phyloP scores from a whole-genome alignment of 1,140 invertebrate species.

The Branchinecta lynchi region DNA sequence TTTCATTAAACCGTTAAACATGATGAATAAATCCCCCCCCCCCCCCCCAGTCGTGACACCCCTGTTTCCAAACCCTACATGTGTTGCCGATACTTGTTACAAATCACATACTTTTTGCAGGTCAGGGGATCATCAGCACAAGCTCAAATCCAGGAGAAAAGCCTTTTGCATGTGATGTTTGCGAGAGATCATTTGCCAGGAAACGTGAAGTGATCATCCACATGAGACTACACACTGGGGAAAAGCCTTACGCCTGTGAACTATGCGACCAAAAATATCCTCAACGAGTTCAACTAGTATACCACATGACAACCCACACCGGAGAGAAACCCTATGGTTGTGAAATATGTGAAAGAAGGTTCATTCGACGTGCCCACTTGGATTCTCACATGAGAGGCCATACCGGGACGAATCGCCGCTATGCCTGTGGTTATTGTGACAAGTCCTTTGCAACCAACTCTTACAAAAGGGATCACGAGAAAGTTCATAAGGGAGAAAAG shows the following conservation, averaged over 20 bases:
- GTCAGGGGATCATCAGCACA: too few relatives aligned
- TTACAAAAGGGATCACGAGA: constrained; percentile 81
- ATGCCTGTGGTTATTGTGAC: constrained; percentile 76
- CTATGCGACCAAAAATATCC: constrained; percentile 93
- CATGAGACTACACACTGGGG: background rate
- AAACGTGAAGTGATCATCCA: background rate
- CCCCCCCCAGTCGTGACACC: too few relatives aligned
- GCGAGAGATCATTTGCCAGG: constrained; percentile 54
- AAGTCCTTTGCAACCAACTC: constrained; percentile 93
- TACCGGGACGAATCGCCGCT: constrained; percentile 30
- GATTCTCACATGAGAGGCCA: too few relatives aligned
- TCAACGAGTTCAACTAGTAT: constrained; percentile 88
- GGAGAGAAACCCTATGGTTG: constrained; percentile 69
- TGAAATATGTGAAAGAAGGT: too few relatives aligned
- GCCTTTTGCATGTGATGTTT: constrained; percentile 69
- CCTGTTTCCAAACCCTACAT: too few relatives aligned
- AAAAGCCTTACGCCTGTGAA: constrained; percentile 34
- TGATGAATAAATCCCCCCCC: too few relatives aligned
- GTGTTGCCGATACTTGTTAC: too few relatives aligned
- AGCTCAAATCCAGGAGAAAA: constrained; percentile 29
- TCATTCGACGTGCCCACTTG: too few relatives aligned
- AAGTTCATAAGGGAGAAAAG: constrained; percentile 96
- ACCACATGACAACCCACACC: constrained; percentile 97
- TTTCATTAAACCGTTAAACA: too few relatives aligned
- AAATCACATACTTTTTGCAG: too few relatives aligned